Percentiles rank a stretch among this genome's conserved stretches.
phyloP scores from a whole-genome alignment of 2,888 invertebrate species.

The Rhogogaster chlorosoma region DNA sequence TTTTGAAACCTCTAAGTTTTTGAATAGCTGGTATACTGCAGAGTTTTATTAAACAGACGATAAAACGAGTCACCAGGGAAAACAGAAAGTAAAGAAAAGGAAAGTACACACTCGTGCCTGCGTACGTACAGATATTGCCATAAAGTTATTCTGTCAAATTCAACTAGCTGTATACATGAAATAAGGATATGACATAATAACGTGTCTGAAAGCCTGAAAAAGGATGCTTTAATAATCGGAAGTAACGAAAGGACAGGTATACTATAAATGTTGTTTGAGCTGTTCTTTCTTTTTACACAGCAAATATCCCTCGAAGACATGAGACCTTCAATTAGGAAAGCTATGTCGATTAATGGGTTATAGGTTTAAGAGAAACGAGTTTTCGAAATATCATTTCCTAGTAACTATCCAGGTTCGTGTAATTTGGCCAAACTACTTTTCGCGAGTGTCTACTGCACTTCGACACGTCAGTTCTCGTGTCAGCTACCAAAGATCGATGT shows the following conservation, averaged over 20 bases:
- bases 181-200: neutral
- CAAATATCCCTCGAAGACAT: neutral
- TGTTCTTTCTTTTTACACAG: neutral
- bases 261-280: neutral
- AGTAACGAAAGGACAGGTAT: neutral
- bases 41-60: neutral
- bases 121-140: neutral
- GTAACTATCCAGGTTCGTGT: constrained; percentile 3
- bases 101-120: neutral
- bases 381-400: constrained; percentile 38
- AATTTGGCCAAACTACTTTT: constrained; percentile 39
- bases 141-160: neutral
- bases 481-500: constrained; percentile 37
- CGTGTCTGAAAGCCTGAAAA: neutral
- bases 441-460: constrained; percentile 43
- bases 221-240: neutral
- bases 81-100: neutral
- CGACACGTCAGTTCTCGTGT: constrained; percentile 42
- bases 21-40: neutral
- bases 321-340: constrained; percentile 20
- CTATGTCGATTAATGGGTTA: neutral
- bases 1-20: neutral
- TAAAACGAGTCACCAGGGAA: neutral
- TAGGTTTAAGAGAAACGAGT: neutral
- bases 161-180: neutral